These are phyloP conservation scores for Muscicapa striata DNA, from an alignment of 2,797 vertebrate genomes.

Conservation along the genomic window DNA sequence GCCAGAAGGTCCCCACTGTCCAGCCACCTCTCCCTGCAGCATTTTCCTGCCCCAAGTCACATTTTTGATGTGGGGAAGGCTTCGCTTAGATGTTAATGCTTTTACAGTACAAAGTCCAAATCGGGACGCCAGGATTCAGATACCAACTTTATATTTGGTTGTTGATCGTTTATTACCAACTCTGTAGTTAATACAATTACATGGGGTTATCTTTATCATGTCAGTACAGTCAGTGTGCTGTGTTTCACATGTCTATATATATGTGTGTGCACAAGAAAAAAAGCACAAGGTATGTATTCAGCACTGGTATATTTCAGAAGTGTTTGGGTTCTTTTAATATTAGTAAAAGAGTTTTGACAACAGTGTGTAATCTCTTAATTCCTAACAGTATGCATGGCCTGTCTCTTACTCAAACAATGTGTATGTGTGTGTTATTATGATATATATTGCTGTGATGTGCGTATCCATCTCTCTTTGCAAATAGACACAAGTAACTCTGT, in stretches of 20 bases:
- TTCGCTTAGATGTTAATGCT: not conserved
- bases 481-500: not conserved
- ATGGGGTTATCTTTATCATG: accelerated
- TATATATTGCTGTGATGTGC: not conserved
- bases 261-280: not conserved
- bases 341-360: not conserved
- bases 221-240: not conserved
- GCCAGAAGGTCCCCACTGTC: not conserved
- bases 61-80: not conserved
- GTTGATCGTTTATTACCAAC: not conserved
- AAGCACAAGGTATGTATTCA: not conserved
- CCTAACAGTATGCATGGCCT: not conserved
- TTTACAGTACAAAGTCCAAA: not conserved
- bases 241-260: not conserved
- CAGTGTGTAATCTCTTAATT: not conserved
- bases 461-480: not conserved
- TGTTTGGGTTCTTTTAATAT: not conserved
- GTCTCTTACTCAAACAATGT: not conserved
- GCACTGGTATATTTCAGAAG: not conserved
- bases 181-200: not conserved
- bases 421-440: not conserved
- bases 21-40: accelerated
- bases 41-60: not conserved
- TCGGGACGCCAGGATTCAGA: not conserved
- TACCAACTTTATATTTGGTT: not conserved